Percentiles rank a stretch among this genome's conserved stretches.
Conservation (phyloP, 2,113 vertebrate genomes). For the Dunckerocampus dactyliophorus region DNA sequence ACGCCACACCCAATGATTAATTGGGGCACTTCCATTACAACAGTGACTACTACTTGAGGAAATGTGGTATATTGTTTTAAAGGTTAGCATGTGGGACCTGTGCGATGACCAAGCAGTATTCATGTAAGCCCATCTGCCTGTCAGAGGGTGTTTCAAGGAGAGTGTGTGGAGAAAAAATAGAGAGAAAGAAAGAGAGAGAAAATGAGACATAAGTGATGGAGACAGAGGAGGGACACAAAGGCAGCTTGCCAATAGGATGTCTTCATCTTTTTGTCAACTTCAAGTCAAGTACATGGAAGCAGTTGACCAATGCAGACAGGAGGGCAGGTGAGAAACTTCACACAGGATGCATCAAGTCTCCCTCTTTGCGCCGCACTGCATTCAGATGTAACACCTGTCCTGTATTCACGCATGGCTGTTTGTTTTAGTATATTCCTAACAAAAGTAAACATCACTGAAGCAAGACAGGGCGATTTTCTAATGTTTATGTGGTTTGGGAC, state of each 20-base stretch:
- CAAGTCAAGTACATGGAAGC: conserved; percentile 47
- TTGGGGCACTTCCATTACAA: no score
- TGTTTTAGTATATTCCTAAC: conserved; percentile 1
- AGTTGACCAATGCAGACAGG: conserved; percentile 39
- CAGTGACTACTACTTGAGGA: no score
- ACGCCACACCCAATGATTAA: no score
- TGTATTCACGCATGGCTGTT: background rate
- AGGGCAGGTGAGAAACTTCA: conserved; percentile 43
- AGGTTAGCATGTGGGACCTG: no score
- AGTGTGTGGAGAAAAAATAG: background rate
- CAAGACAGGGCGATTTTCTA: background rate
- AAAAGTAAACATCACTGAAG: background rate
- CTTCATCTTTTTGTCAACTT: conserved; percentile 48
- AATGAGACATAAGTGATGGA: conserved; percentile 38
- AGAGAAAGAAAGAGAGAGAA: conserved; percentile 19
- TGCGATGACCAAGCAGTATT: no score
- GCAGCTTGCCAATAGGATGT: conserved; percentile 56
- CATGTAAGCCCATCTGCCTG: no score
- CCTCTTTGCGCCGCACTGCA: conserved; percentile 1
- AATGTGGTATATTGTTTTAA: no score
- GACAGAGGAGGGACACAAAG: conserved; percentile 36
- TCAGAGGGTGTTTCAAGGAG: conserved; percentile 1
- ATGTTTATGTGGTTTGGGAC: background rate
- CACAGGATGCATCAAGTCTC: conserved; percentile 22
- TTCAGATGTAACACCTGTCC: background rate